phyloP scores from a whole-genome alignment of 2,888 invertebrate genomes.

The Slavum lentiscoides region DNA sequence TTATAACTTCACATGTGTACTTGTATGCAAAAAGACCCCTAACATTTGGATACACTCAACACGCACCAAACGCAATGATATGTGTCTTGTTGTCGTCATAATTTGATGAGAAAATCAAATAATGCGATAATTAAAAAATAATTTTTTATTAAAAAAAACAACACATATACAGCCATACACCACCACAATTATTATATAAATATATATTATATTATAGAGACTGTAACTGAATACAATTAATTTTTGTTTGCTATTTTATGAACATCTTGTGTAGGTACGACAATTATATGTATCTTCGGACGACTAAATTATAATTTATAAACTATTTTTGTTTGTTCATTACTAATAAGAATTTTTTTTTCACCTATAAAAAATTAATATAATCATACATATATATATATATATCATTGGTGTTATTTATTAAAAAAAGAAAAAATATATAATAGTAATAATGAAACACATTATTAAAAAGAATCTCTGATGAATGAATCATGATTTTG shows the following conservation, averaged over 20 bases:
- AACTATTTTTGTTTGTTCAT: slow-evolving; percentile 49
- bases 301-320: slow-evolving; percentile 34
- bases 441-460: slow-evolving; percentile 20
- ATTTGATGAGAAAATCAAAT: background rate
- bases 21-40: background rate
- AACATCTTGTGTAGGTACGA: slow-evolving; percentile 21
- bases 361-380: slow-evolving; percentile 40
- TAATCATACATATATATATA: slow-evolving; percentile 14
- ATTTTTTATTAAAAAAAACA: slow-evolving; percentile 49
- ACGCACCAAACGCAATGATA: background rate
- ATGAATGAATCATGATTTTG: slow-evolving; percentile 17
- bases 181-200: slow-evolving; percentile 32
- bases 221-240: slow-evolving; percentile 30
- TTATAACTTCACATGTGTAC: background rate
- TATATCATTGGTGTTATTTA: slow-evolving; percentile 46
- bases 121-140: slow-evolving; percentile 34
- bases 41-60: background rate
- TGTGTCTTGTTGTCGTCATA: background rate
- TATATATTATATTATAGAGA: slow-evolving; percentile 28
- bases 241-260: slow-evolving; percentile 29
- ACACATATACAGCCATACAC: slow-evolving; percentile 52
- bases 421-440: slow-evolving; percentile 7
- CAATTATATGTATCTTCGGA: slow-evolving; percentile 30
- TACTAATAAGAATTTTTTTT: slow-evolving; percentile 45
- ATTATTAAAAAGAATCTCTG: slow-evolving; percentile 12